A percentile compares a stretch with the other conserved stretches of the same genome.
Evolutionary conservation across 2,888 invertebrate genomes (phyloP).

Genomic region (Parapristionchus giblindavisi): DNA sequence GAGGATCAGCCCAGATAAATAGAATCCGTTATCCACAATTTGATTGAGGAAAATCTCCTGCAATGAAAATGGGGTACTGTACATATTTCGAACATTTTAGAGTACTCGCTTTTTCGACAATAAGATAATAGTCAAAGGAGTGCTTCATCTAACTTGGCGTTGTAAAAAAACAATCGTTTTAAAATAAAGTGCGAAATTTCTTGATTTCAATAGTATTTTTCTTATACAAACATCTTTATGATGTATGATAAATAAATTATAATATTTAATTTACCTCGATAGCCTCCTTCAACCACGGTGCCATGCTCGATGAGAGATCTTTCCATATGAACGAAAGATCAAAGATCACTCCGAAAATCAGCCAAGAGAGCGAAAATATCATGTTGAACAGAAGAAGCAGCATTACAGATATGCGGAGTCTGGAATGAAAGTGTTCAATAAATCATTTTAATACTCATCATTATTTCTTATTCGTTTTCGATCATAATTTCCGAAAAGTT

Average conservation of each 20-base stretch:
- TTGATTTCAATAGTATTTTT: not conserved
- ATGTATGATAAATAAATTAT: not conserved
- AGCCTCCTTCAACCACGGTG: slow-evolving; percentile 1
- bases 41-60: slow-evolving; percentile 36
- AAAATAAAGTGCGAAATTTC: too few species aligned
- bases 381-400: slow-evolving; percentile 19
- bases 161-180: too few species aligned
- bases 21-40: slow-evolving; percentile 29
- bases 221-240: too few species aligned
- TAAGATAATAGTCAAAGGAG: not conserved
- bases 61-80: too few species aligned
- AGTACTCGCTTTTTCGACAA: not conserved
- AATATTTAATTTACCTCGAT: not conserved
- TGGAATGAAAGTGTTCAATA: not conserved
- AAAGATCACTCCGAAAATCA: slow-evolving; percentile 13
- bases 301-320: not conserved
- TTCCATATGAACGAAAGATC: slow-evolving; percentile 12
- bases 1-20: not conserved
- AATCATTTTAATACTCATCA: too few species aligned
- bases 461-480: too few species aligned
- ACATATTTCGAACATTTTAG: not conserved
- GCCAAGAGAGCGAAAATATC: slow-evolving; percentile 16
- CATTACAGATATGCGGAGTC: slow-evolving; percentile 30
- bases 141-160: not conserved
- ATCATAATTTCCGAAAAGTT: too few species aligned